These are phyloP conservation scores for Chelonus formosanus DNA, from an alignment of 2,888 invertebrate species.

Conservation along the genomic window DNA sequence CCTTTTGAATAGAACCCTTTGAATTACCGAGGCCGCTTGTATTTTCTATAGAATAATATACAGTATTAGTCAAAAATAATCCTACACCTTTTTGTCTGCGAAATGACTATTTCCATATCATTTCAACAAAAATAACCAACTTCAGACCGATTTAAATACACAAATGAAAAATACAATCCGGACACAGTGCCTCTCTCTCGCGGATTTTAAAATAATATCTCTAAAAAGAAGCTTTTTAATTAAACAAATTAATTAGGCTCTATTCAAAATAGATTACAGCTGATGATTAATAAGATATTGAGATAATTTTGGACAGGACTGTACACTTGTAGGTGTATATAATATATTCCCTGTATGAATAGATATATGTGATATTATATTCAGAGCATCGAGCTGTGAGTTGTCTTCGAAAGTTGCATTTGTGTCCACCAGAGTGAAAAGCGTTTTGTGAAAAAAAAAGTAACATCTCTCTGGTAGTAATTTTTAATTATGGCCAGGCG, in stretches of 20 bases:
- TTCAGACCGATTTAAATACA: neutral
- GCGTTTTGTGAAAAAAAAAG: slow-evolving; percentile 25
- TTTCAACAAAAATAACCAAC: no score
- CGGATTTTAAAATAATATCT: no score
- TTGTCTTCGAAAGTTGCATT: slow-evolving; percentile 11
- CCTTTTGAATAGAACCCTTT: slow-evolving; percentile 19
- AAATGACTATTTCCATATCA: no score
- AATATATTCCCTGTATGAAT: slow-evolving; percentile 12
- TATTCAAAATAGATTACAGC: no score
- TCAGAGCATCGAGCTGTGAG: slow-evolving; percentile 10
- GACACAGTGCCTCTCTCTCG: no score
- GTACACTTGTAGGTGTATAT: slow-evolving; percentile 41
- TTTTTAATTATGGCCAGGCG: no score
- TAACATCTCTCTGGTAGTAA: slow-evolving; percentile 6
- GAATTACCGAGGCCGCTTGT: slow-evolving; percentile 15
- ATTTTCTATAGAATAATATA: slow-evolving; percentile 8
- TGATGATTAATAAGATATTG: slow-evolving; percentile 47
- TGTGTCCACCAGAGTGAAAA: slow-evolving; percentile 10
- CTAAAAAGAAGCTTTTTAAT: no score
- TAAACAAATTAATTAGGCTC: no score
- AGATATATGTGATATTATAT: slow-evolving; percentile 1
- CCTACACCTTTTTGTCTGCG: no score
- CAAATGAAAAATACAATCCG: neutral
- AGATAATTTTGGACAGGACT: no score
- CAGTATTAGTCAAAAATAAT: slow-evolving; percentile 5